Conservation (phyloP, 2,113 vertebrate species). For the Dipodomys spectabilis region DNA sequence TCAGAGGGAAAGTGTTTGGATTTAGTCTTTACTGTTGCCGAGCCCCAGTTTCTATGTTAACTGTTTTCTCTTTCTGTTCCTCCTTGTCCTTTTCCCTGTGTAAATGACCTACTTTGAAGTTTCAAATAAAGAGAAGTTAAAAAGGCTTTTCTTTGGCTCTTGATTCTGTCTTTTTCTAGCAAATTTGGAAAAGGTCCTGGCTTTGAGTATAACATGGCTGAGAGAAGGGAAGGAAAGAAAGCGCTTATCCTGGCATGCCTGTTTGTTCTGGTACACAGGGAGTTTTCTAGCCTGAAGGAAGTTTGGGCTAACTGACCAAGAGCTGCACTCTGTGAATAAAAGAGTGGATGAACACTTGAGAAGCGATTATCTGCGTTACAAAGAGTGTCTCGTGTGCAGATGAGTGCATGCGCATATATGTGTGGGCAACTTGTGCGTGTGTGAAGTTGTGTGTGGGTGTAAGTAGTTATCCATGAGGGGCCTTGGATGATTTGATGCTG, state of each 20-base stretch:
- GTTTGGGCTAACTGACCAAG: not conserved
- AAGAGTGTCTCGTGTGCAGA: too few species aligned
- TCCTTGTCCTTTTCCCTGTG: slow-evolving; percentile 51
- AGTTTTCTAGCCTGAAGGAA: not conserved
- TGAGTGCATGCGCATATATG: too few species aligned
- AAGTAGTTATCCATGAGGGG: too few species aligned
- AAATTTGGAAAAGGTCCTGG: slow-evolving; percentile 71
- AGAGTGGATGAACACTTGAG: not conserved
- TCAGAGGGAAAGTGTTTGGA: not conserved
- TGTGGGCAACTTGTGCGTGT: not conserved
- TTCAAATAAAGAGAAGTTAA: slow-evolving; percentile 78
- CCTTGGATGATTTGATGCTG: too few species aligned
- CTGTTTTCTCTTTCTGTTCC: slow-evolving; percentile 56
- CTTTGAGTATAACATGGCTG: slow-evolving; percentile 56
- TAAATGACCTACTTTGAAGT: slow-evolving; percentile 82
- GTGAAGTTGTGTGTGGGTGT: not conserved
- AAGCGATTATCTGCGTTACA: not conserved
- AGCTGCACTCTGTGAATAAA: slow-evolving; percentile 1
- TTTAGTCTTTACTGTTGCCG: not conserved
- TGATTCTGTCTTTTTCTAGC: slow-evolving; percentile 70
- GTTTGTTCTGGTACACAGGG: not conserved
- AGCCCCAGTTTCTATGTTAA: slow-evolving; percentile 28
- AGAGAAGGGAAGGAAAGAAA: slow-evolving; percentile 25
- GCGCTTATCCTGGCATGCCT: not conserved
- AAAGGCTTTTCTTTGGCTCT: slow-evolving; percentile 77